A percentile compares a stretch with the other conserved stretches of the same genome.
Conservation (phyloP, 2,888 invertebrate species). For the Acanthosepion pharaonis region DNA sequence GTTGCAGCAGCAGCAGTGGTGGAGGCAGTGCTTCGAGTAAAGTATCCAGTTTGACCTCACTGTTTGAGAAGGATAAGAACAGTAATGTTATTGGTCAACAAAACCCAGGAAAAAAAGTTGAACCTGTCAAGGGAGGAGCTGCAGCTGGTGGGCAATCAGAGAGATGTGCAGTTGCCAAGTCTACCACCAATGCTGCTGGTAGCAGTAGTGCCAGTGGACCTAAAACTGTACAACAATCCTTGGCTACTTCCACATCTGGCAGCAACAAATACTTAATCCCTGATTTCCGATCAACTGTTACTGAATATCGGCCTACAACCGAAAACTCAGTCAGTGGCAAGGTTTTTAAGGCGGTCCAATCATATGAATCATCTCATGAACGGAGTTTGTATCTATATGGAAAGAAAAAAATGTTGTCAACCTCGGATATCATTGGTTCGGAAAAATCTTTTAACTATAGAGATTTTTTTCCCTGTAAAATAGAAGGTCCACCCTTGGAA, state of each 20-base stretch:
- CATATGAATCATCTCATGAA: background rate
- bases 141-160: background rate
- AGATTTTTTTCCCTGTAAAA: background rate
- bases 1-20: background rate
- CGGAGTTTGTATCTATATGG: background rate
- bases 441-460: background rate
- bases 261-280: background rate
- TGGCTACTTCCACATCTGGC: background rate
- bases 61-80: conserved; percentile 36
- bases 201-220: background rate
- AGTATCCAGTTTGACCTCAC: conserved; percentile 25
- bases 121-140: background rate
- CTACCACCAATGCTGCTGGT: background rate
- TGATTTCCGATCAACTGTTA: background rate
- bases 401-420: conserved; percentile 4
- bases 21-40: conserved; percentile 14
- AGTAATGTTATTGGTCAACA: background rate
- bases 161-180: background rate
- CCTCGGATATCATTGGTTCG: conserved; percentile 33
- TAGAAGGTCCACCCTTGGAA: background rate
- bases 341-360: background rate
- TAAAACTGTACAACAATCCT: background rate
- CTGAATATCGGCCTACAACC: background rate
- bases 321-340: background rate
- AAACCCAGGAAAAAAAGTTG: background rate